A percentile compares a stretch with the other conserved stretches of the same genome.
Conservation (phyloP, 1,140 invertebrate genomes). For the Trichonephila clavipes region DNA sequence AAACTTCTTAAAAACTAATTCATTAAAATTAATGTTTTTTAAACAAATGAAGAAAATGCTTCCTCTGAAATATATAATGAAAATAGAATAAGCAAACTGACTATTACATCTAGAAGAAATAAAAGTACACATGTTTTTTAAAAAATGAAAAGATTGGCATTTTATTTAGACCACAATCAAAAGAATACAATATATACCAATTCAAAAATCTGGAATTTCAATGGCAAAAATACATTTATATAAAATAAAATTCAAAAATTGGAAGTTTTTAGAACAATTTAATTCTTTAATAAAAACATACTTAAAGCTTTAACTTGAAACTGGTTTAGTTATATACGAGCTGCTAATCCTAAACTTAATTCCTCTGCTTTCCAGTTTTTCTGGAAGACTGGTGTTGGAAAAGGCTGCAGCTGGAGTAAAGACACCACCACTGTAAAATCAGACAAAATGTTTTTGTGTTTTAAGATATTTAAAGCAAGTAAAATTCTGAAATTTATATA, state of each 20-base stretch:
- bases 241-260: not conserved
- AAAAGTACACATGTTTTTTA: too few species aligned
- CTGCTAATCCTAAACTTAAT: slow-evolving; percentile 83
- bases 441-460: not conserved
- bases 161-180: not conserved
- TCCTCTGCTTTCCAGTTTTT: slow-evolving; percentile 84
- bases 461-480: too few species aligned
- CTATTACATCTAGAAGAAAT: too few species aligned
- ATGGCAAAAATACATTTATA: not conserved
- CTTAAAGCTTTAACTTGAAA: not conserved
- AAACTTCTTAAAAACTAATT: too few species aligned
- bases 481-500: too few species aligned
- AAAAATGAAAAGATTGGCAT: not conserved
- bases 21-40: too few species aligned
- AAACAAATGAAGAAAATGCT: not conserved
- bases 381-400: slow-evolving; percentile 85
- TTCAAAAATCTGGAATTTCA: not conserved
- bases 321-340: not conserved
- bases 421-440: slow-evolving; percentile 83
- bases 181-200: not conserved
- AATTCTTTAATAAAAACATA: not conserved
- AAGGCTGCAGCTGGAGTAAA: slow-evolving; percentile 85
- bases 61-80: not conserved
- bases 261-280: not conserved
- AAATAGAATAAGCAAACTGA: too few species aligned